Evolutionary conservation across 1,140 invertebrate species (phyloP).

Genomic region (Leptopilina clavipes): DNA sequence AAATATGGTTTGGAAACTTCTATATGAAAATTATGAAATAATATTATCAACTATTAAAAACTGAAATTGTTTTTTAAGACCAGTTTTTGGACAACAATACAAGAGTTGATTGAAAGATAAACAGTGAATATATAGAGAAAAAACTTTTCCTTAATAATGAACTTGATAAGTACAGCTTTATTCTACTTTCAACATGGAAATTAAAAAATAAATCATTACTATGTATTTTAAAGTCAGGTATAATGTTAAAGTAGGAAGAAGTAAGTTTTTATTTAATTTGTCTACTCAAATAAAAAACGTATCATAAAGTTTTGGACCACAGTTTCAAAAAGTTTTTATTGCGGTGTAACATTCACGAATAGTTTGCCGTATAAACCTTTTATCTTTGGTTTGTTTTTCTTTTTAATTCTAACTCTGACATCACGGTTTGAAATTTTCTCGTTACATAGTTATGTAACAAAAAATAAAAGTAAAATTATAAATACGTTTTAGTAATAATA

Average conservation of each 20-base stretch:
- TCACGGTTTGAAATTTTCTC: not conserved
- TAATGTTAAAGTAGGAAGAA: not conserved
- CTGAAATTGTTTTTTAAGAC: too few species aligned
- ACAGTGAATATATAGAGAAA: too few species aligned
- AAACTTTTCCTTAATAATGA: not conserved
- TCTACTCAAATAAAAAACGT: constrained; percentile 27
- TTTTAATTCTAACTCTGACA: constrained; percentile 16
- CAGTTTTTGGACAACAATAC: too few species aligned
- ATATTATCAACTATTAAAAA: too few species aligned
- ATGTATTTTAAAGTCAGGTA: not conserved
- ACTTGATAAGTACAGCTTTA: not conserved
- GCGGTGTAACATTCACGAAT: constrained; percentile 55
- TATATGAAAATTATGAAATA: not conserved
- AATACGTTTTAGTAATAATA: too few species aligned
- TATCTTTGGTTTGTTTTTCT: constrained; percentile 40
- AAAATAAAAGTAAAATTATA: too few species aligned
- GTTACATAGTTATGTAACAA: not conserved
- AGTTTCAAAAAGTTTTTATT: constrained; percentile 59
- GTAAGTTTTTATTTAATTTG: constrained; percentile 13
- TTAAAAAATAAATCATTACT: constrained; percentile 12
- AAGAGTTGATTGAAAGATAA: too few species aligned
- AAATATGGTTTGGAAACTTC: not conserved
- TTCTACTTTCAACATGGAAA: not conserved
- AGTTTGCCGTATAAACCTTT: constrained; percentile 57
- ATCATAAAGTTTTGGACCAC: constrained; percentile 59